Conservation (phyloP, 2,113 vertebrate species). For the Carassius carassius region DNA sequence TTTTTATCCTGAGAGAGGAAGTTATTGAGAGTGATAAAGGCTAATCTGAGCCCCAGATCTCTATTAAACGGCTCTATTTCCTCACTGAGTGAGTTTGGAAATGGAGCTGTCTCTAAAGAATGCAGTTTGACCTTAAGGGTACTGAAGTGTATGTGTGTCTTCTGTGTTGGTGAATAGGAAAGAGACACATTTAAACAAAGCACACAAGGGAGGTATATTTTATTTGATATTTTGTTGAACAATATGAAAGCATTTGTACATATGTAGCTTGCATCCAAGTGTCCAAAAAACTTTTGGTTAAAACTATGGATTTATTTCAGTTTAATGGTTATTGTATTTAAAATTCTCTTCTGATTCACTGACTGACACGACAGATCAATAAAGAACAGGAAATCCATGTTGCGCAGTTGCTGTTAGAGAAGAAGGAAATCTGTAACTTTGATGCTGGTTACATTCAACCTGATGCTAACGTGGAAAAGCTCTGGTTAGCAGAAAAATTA, state of each 20-base stretch:
- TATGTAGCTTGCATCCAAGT: not conserved
- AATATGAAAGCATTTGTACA: no score
- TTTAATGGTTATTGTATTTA: not conserved
- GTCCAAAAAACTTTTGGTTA: not conserved
- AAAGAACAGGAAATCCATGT: constrained; percentile 50
- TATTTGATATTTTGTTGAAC: no score
- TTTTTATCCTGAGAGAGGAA: constrained; percentile 58
- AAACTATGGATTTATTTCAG: not conserved
- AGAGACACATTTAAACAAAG: constrained; percentile 1
- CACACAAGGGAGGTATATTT: not conserved
- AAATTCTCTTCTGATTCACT: not conserved
- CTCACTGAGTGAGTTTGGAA: constrained; percentile 59
- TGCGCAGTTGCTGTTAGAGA: constrained; percentile 59
- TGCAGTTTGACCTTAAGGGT: constrained; percentile 54
- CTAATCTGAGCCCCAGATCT: constrained; percentile 68
- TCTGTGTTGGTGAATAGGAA: constrained; percentile 5
- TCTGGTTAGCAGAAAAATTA: not conserved
- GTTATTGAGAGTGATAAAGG: constrained; percentile 62
- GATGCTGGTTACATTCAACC: constrained; percentile 57
- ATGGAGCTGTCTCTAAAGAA: constrained; percentile 64
- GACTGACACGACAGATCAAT: constrained; percentile 19
- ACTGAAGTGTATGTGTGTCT: not conserved
- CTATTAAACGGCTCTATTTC: constrained; percentile 67
- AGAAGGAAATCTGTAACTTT: constrained; percentile 44
- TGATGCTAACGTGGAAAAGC: not conserved